Evolutionary conservation across 2,113 vertebrate genomes (phyloP), one percentile per base, ranked within the genome.

Genomic region (Plectropomus leopardus): DNA sequence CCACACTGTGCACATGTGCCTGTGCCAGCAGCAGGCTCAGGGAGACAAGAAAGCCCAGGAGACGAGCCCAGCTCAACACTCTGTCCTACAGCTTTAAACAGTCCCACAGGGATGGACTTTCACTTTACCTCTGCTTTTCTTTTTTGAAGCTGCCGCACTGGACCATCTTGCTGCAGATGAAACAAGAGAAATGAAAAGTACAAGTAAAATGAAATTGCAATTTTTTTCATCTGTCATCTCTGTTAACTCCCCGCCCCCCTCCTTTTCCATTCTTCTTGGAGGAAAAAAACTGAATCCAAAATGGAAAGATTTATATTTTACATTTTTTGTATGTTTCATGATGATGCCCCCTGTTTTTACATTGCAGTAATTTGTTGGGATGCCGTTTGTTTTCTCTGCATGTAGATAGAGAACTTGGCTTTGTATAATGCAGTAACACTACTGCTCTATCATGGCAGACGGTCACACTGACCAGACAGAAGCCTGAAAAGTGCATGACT

Each of bases 41-140:
- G 55, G 78, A 89, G 81, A 85, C 88, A 82, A 24, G 55, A 78
- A 50, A 4, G 54, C 89, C 76, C 84, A 57, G 61, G 85, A 70
- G 86, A 89, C 44, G 0, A n/a, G 51, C 58, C 76, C n/a, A 2
- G 70, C 57, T 86, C 75, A n/a, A 59, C 40, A 5, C 80, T 47
- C 48, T 79, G 85, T 91, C 63, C 84, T 60, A 74, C 82, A 83
- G 72, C 17, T 36, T 82, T 63, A 71, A 77, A 86, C 78, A 76
- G 66, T 53, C 83, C 86, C 85, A 50, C 40, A 23, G 88, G 82
- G 75, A 80, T 36, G 26, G 48, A 67, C 30, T 71, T 73, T 71
- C 80, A 53, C 45, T 74, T 67, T 40, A 81, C 44, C 30, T 79
- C 79, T 72, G 64, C 30, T 76, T 80, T 69, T 73, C 75, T 72